Base-by-base conservation (phyloP, 2,113 vertebrate species). In the Tachysurus fulvidraco region DNA sequence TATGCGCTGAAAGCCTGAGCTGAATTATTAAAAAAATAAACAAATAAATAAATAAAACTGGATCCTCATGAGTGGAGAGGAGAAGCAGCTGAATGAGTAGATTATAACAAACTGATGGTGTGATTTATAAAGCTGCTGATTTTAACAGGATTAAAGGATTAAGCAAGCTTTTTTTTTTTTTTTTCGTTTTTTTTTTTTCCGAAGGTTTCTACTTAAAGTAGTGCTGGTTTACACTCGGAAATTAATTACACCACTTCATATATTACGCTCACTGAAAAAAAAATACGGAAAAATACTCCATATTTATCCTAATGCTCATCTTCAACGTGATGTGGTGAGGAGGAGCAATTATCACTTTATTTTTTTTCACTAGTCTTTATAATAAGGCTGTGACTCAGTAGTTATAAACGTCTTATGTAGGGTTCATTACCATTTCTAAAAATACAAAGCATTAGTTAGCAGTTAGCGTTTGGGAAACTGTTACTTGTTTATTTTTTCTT, bases 111-210 rank as follows among this genome's bases (percentile, higher is more conserved):
- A 41, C 0, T 21, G 55, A 59, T 80, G 54, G 9, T 12, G 77
- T 0, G 10, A 57, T 59, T 57, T 80, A 57, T 80, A 80, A 80
- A 80, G 78, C 10, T 11, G 28, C 77, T 57, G 77, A 80, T 80
- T 80, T 80, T 59, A 80, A 80, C 78, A 59, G 78, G 55, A 80
- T 80, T 80, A 80, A 80, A 80, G 11, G 78, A 80, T 80, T 80
- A 80, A 80, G 30, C 54, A 1, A 23, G 23, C 78, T 59, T 60
- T 1, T 59, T 36, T 80, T 2, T 59, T 36, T 80, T 28, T 41
- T 25, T 41, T 80, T 59, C 55, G n/a, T n/a, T n/a, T n/a, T n/a
- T n/a, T n/a, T 80, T 55, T 55, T 80, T 80, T 41, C 19, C 6
- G 30, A 30, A 41, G 77, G 77, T 79, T 79, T 79, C 25, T 8